A percentile compares a stretch with the other conserved stretches of the same genome.
phyloP scores from a whole-genome alignment of 2,113 vertebrate genomes.

The Mionectes macconnelli region DNA sequence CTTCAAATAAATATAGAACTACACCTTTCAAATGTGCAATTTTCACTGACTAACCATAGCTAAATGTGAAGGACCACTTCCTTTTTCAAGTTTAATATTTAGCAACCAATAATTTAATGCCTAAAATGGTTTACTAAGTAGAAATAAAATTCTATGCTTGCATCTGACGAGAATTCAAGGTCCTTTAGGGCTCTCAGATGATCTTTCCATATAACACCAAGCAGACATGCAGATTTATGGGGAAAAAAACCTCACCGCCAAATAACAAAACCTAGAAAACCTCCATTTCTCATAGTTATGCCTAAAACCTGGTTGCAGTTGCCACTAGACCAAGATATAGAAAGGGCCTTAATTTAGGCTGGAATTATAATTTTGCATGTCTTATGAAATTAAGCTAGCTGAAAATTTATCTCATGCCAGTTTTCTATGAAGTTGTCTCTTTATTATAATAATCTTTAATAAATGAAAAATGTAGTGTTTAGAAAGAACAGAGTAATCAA shows the following conservation, averaged over 20 bases:
- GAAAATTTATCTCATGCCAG: neutral
- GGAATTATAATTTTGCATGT: neutral
- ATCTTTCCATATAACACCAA: neutral
- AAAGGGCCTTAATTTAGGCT: neutral
- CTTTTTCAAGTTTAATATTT: slow-evolving; percentile 72
- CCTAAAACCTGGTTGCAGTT: neutral
- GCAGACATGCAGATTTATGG: neutral
- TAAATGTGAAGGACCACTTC: slow-evolving; percentile 66
- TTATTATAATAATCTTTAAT: neutral
- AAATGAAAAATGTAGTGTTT: neutral
- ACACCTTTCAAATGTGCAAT: slow-evolving; percentile 65
- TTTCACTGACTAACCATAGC: slow-evolving; percentile 68
- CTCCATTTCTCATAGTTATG: neutral
- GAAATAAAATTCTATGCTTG: neutral
- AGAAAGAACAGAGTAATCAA: neutral
- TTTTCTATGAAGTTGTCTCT: neutral
- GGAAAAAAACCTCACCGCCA: accelerated
- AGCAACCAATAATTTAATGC: slow-evolving; percentile 76
- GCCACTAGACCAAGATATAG: neutral
- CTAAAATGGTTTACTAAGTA: slow-evolving; percentile 36
- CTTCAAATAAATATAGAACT: slow-evolving; percentile 72
- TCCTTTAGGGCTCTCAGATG: neutral
- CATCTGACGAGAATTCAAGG: neutral
- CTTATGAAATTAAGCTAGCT: neutral
- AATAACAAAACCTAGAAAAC: neutral